Percentiles rank a stretch among this genome's conserved stretches.
phyloP scores from a whole-genome alignment of 2,113 vertebrate genomes.

The Melanerpes aurifrons region DNA sequence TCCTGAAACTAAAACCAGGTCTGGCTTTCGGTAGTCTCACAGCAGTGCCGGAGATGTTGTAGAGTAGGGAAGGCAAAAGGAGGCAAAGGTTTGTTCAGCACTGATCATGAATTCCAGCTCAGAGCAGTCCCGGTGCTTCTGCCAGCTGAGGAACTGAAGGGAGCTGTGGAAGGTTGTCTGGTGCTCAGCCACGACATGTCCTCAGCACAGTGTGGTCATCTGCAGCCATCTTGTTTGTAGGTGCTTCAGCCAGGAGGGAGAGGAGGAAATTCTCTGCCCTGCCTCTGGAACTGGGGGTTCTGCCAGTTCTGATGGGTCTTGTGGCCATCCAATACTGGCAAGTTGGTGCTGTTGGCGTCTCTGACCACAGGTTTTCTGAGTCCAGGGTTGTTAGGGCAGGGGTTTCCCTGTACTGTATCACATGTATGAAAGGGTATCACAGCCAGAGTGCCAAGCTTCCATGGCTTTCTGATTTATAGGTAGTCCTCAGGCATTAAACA shows the following conservation, averaged over 20 bases:
- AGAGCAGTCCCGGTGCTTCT: not conserved
- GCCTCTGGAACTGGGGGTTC: not conserved
- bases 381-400: not conserved
- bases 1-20: not conserved
- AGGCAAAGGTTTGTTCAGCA: not conserved
- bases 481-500: not conserved
- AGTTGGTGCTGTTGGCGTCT: not conserved
- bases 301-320: not conserved
- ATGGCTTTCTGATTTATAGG: not conserved
- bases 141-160: not conserved
- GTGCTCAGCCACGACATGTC: not conserved
- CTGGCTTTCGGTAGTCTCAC: not conserved
- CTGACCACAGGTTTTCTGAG: not conserved
- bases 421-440: not conserved
- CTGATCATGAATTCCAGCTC: not conserved
- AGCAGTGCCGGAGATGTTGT: not conserved
- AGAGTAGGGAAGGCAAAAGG: not conserved
- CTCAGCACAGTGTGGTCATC: not conserved
- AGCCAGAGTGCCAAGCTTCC: not conserved
- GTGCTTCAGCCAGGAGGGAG: not conserved
- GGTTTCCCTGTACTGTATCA: not conserved
- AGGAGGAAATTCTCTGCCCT: not conserved
- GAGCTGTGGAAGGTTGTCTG: not conserved
- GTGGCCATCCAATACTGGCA: not conserved
- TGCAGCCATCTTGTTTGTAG: not conserved